phyloP scores from a whole-genome alignment of 2,888 invertebrate genomes.

The Lycocerus yunnanus region DNA sequence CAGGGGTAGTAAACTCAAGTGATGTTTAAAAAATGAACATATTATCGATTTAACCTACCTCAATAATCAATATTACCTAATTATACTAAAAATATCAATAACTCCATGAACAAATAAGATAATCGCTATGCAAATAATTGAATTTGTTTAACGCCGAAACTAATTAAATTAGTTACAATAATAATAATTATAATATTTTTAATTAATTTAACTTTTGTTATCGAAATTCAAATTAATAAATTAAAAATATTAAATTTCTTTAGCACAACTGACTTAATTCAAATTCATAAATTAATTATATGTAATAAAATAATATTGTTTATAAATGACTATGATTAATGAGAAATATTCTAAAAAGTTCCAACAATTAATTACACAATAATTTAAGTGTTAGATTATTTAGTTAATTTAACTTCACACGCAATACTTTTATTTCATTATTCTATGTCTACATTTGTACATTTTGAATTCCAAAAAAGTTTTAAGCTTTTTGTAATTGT shows the following conservation, averaged over 20 bases:
- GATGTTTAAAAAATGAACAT: neutral
- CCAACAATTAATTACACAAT: neutral
- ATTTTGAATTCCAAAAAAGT: slow-evolving; percentile 19
- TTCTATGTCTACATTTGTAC: slow-evolving; percentile 9
- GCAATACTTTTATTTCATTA: slow-evolving; percentile 3
- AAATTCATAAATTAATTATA: neutral
- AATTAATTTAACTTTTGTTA: neutral
- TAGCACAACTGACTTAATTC: neutral
- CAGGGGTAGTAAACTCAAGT: neutral
- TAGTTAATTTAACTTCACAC: neutral
- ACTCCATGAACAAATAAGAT: neutral
- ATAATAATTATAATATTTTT: neutral
- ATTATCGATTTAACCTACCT: neutral
- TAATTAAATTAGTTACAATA: neutral
- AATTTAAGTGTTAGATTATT: neutral
- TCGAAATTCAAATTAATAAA: neutral
- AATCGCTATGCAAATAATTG: neutral
- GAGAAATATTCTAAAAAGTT: neutral
- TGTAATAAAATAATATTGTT: neutral
- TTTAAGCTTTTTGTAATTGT: slow-evolving; percentile 21
- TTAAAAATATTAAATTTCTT: neutral
- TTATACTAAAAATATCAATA: neutral
- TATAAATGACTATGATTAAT: neutral
- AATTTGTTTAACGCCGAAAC: neutral
- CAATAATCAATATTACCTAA: neutral